Percentiles rank a stretch among this genome's conserved stretches.
Evolutionary conservation across 2,797 vertebrate genomes (phyloP).

Genomic region (Malacoraja senta): DNA sequence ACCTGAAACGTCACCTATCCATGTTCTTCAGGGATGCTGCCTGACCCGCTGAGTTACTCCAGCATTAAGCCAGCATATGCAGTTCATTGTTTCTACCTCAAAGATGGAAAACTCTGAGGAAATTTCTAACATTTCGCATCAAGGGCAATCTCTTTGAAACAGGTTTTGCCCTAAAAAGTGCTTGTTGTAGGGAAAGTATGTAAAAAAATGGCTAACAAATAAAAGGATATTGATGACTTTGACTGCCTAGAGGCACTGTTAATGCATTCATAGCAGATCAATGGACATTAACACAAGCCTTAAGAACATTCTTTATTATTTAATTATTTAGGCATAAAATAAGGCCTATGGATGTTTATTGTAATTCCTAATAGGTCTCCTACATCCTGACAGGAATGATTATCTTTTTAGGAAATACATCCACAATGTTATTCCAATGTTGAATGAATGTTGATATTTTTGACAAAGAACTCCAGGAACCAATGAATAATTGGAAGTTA

Average conservation of each 20-base stretch:
- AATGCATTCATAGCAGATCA: constrained; percentile 37
- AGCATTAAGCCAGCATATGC: too few species aligned
- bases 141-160: background rate
- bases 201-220: constrained; percentile 35
- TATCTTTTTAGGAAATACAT: constrained; percentile 24
- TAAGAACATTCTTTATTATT: constrained; percentile 38
- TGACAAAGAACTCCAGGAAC: background rate
- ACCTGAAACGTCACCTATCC: too few species aligned
- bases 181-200: constrained; percentile 22
- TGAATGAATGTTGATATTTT: background rate
- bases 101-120: background rate
- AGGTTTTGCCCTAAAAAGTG: background rate
- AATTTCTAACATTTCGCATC: constrained; percentile 3
- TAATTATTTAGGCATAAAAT: constrained; percentile 38
- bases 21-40: too few species aligned
- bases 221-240: constrained; percentile 35
- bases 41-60: too few species aligned
- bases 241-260: constrained; percentile 30
- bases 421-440: constrained; percentile 26
- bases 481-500: background rate
- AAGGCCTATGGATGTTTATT: constrained; percentile 34
- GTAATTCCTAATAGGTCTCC: constrained; percentile 21
- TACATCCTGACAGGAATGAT: constrained; percentile 26
- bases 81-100: too few species aligned
- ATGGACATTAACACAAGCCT: constrained; percentile 38